Percentiles rank a stretch among this genome's conserved stretches.
Conservation (phyloP, 2,888 invertebrate genomes). For the Rhingia campestris region DNA sequence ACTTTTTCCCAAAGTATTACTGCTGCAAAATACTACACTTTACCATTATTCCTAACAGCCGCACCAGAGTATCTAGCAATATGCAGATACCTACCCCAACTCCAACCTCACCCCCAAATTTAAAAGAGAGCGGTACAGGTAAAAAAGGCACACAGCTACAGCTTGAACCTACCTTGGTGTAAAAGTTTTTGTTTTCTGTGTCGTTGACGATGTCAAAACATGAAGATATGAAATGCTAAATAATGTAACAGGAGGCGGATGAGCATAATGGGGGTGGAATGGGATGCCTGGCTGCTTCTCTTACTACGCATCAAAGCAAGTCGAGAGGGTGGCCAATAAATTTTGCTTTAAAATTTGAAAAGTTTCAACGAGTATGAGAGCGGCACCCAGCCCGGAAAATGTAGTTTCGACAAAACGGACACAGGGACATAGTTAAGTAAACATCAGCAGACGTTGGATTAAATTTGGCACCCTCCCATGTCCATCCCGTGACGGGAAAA, state of each 20-base stretch:
- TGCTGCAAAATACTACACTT: slow-evolving; percentile 49
- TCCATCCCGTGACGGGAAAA: slow-evolving; percentile 1
- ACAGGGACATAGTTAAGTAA: slow-evolving; percentile 64
- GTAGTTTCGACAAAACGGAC: slow-evolving; percentile 25
- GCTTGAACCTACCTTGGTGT: slow-evolving; percentile 29
- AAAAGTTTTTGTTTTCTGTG: slow-evolving; percentile 63
- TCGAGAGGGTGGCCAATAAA: slow-evolving; percentile 58
- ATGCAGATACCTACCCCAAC: slow-evolving; percentile 27
- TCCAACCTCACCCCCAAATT: neutral
- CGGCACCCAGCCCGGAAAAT: slow-evolving; percentile 3
- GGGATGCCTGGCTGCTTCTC: neutral
- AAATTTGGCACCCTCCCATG: slow-evolving; percentile 42
- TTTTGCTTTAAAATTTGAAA: slow-evolving; percentile 68
- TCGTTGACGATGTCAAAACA: slow-evolving; percentile 68
- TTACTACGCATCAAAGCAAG: slow-evolving; percentile 29
- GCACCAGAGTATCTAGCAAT: slow-evolving; percentile 28
- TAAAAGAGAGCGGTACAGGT: slow-evolving; percentile 9
- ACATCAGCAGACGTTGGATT: slow-evolving; percentile 69
- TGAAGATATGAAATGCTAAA: slow-evolving; percentile 70
- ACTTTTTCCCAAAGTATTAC: slow-evolving; percentile 63
- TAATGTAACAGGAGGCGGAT: slow-evolving; percentile 51
- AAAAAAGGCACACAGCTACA: slow-evolving; percentile 7
- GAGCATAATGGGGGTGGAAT: neutral
- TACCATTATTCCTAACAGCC: slow-evolving; percentile 39
- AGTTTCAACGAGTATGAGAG: slow-evolving; percentile 34